Percentiles rank a stretch among this genome's conserved stretches.
Conservation (phyloP, 2,113 vertebrate genomes). For the Amblyopsis rosae region DNA sequence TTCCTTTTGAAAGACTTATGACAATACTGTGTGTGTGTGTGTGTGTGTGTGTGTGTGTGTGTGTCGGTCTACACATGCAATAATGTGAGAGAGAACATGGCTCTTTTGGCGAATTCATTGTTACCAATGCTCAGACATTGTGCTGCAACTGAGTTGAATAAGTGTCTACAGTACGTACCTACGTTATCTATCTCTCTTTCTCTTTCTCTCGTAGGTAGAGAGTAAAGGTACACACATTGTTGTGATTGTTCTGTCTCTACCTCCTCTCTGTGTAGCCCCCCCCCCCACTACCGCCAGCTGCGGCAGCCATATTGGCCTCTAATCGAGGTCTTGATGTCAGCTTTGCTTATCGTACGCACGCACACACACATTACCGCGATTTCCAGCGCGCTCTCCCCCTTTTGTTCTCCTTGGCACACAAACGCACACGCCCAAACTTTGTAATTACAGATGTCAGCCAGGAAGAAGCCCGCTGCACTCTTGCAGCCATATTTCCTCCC, state of each 20-base stretch:
- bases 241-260: not conserved
- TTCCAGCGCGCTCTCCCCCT: slow-evolving; percentile 14
- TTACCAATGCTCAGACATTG: too few species aligned
- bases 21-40: too few species aligned
- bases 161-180: too few species aligned
- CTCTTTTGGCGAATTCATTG: too few species aligned
- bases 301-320: slow-evolving; percentile 39
- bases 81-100: too few species aligned
- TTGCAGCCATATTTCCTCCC: slow-evolving; percentile 44
- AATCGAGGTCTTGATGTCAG: slow-evolving; percentile 66
- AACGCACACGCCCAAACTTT: slow-evolving; percentile 9
- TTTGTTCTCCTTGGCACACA: slow-evolving; percentile 9
- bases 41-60: too few species aligned
- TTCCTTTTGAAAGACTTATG: too few species aligned
- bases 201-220: too few species aligned
- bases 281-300: slow-evolving; percentile 13
- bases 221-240: not conserved
- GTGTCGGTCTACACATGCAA: too few species aligned
- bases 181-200: too few species aligned
- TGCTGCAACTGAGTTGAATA: too few species aligned
- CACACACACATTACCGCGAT: slow-evolving; percentile 31
- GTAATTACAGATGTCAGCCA: slow-evolving; percentile 29
- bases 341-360: slow-evolving; percentile 54
- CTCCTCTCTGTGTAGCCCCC: not conserved
- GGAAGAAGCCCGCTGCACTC: slow-evolving; percentile 2